Evolutionary conservation across 2,888 invertebrate genomes (phyloP), one percentile per base, ranked within the genome.

Genomic region (Calliopum simillimum): DNA sequence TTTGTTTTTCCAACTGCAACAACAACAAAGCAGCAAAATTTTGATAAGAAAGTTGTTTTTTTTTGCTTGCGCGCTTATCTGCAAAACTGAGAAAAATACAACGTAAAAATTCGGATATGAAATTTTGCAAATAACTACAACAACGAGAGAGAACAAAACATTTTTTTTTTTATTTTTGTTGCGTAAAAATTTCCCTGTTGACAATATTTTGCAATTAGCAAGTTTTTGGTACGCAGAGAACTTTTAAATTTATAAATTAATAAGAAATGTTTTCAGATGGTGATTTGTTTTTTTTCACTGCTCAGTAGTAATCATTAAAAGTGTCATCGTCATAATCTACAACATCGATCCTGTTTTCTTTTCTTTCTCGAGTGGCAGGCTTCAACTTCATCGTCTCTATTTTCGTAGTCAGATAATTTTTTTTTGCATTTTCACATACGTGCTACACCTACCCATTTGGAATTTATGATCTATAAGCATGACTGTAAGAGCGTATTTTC

Each of bases 161-260:
- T n/a, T n/a, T n/a, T n/a, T 3, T 33, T 33, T 33, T 33, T 33
- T 33, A 8, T 6, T 3, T 8, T 33, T 33, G 33, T 33, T 33
- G n/a, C 8, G 33, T 8, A 4, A 8, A 1, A 33, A 33, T 33
- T 33, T 33, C 33, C n/a, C n/a, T 19, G 1, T 47, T 41, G 19
- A 65, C 65, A 65, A 21, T 41, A 65, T 43, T 65, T 55, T 65
- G 23, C 65, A 65, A 65, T 65, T 65, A 65, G 49, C 44, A 65
- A 25, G 2, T 56, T 56, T 56, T 51, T 51, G 51, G 11, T 56
- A 33, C n/a, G n/a, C n/a, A n/a, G n/a, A n/a, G n/a, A n/a, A n/a
- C n/a, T n/a, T n/a, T n/a, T n/a, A n/a, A n/a, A n/a, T n/a, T n/a
- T n/a, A n/a, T n/a, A n/a, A n/a, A n/a, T 53, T 53, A 19, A 21